Percentiles rank a stretch among this genome's conserved stretches.
phyloP scores from a whole-genome alignment of 2,113 vertebrate genomes.

The Oreocharis arfaki region DNA sequence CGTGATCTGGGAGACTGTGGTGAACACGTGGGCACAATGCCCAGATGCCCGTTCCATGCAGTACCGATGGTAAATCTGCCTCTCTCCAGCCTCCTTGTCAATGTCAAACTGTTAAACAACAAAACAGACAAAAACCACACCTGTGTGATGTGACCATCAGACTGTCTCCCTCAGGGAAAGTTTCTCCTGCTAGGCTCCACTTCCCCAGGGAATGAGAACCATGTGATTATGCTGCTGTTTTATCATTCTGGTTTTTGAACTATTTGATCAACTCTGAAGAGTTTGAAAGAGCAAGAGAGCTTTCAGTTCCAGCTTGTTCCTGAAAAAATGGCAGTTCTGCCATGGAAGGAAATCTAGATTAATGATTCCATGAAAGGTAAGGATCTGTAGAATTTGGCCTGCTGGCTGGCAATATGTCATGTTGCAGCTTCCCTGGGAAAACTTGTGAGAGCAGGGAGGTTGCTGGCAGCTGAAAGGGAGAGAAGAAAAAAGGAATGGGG shows the following conservation, averaged over 20 bases:
- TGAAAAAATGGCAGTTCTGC: neutral
- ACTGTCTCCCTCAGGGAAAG: neutral
- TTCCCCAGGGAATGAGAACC: neutral
- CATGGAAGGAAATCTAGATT: neutral
- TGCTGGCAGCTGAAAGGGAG: neutral
- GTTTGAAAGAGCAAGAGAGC: neutral
- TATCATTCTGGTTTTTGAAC: neutral
- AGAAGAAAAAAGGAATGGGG: neutral
- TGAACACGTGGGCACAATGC: constrained; percentile 92
- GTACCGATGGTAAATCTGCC: constrained; percentile 96
- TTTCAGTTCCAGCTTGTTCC: neutral
- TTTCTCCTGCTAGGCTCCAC: neutral
- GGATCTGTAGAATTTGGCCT: neutral
- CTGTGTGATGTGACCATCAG: neutral
- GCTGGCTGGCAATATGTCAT: neutral
- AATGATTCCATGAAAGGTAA: neutral
- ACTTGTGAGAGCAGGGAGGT: neutral
- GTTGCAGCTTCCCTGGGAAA: neutral
- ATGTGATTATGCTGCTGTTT: neutral
- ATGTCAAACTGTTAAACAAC: constrained; percentile 82
- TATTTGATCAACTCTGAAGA: neutral
- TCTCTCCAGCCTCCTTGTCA: constrained; percentile 93
- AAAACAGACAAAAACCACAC: neutral
- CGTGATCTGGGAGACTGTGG: constrained; percentile 95
- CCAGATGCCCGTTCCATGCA: constrained; percentile 91